Conservation (phyloP, 2,888 invertebrate species). For the Dichetophora obliterata region DNA sequence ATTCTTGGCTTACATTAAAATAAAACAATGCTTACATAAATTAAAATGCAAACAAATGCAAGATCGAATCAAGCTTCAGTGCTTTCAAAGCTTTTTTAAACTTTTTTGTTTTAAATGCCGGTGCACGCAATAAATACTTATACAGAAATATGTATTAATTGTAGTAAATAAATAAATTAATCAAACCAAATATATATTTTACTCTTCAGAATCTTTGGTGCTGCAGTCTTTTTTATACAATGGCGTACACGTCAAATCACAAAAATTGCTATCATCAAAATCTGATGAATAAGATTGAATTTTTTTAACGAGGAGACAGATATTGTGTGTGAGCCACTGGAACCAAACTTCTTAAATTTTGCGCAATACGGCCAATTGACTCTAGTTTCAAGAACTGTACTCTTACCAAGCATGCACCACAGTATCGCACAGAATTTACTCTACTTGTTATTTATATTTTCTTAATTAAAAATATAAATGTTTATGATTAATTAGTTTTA, state of each 20-base stretch:
- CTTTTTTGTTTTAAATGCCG: conserved; percentile 38
- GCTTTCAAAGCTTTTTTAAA: conserved; percentile 16
- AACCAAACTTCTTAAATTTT: not conserved
- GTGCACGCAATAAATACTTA: conserved; percentile 29
- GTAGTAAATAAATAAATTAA: too few relatives aligned
- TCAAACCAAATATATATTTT: too few relatives aligned
- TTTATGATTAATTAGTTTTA: not conserved
- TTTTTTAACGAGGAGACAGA: too few relatives aligned
- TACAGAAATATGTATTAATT: too few relatives aligned
- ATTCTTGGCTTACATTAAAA: too few relatives aligned
- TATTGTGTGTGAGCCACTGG: too few relatives aligned
- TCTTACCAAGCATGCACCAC: not conserved
- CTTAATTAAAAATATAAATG: not conserved
- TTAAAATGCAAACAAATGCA: not conserved
- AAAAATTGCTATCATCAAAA: too few relatives aligned
- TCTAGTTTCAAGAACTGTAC: not conserved
- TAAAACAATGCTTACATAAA: not conserved
- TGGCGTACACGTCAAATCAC: too few relatives aligned
- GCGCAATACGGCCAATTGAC: conserved; percentile 15
- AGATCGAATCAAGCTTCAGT: not conserved
- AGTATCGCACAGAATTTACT: not conserved
- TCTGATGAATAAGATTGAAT: too few relatives aligned
- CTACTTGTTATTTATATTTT: not conserved
- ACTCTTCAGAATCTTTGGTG: too few relatives aligned
- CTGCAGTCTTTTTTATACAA: too few relatives aligned